These are phyloP conservation scores for Sebastes itinus DNA, from an alignment of 2,797 vertebrate species.

Conservation along the genomic window DNA sequence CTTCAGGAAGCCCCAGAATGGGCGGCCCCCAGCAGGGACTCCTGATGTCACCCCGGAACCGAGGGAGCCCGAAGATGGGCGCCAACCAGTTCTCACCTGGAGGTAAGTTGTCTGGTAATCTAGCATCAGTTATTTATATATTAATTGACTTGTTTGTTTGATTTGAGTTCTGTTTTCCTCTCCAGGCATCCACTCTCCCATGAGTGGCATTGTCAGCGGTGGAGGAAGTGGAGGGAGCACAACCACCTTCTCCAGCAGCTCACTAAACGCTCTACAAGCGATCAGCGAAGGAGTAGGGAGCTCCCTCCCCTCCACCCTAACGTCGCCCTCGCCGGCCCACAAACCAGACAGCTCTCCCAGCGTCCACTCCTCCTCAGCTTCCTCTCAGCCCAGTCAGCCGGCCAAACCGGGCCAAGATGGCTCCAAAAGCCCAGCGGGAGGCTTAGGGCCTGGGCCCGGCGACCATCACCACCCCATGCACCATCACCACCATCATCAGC, in stretches of 20 bases:
- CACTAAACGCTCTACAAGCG: slow-evolving; percentile 95
- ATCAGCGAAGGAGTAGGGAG: slow-evolving; percentile 98
- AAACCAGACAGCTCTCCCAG: slow-evolving; percentile 92
- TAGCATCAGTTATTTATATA: neutral
- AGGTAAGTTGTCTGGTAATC: slow-evolving; percentile 78
- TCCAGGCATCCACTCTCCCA: slow-evolving; percentile 92
- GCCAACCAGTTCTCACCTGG: slow-evolving; percentile 94
- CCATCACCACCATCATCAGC: slow-evolving; percentile 82
- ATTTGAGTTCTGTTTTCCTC: neutral
- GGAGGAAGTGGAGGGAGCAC: slow-evolving; percentile 82
- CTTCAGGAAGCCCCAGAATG: slow-evolving; percentile 91
- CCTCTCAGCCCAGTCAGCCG: slow-evolving; percentile 82
- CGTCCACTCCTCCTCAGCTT: slow-evolving; percentile 88
- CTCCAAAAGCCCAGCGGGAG: slow-evolving; percentile 88
- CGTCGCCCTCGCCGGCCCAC: slow-evolving; percentile 89
- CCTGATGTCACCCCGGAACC: slow-evolving; percentile 91
- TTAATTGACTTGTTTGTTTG: neutral
- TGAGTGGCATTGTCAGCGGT: slow-evolving; percentile 86
- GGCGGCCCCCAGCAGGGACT: slow-evolving; percentile 88
- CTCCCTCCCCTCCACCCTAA: slow-evolving; percentile 90
- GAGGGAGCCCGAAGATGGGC: slow-evolving; percentile 95
- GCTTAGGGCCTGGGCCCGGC: slow-evolving; percentile 80
- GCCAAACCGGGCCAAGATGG: slow-evolving; percentile 79
- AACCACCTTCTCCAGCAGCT: slow-evolving; percentile 94
- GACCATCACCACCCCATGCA: slow-evolving; percentile 76